Base-by-base conservation (phyloP, 2,797 vertebrate genomes). In the Onychomys arenicola region DNA sequence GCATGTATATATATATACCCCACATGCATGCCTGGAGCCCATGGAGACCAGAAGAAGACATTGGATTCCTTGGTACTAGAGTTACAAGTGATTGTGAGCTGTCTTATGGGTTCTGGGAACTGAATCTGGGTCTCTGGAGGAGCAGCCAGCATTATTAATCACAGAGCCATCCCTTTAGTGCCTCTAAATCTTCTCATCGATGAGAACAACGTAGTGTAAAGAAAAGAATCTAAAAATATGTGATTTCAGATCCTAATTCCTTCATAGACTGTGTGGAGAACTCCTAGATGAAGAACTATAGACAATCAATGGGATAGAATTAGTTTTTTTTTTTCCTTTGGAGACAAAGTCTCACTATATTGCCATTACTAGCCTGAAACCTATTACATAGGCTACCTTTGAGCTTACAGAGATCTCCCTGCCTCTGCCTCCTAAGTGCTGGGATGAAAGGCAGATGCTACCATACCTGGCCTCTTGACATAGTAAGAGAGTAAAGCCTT, bases 221-320 rank as follows among this genome's bases (percentile, higher is more conserved):
- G 49, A 92, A 96, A 75, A 86, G 61, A 88, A 75, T 40, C 59
- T 83, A 73, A 67, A 65, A 90, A 84, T 23, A 37, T 92, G n/a
- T 23, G 3, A 46, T 27, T 75, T 86, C 59, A 61, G 89, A 32
- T 93, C 19, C 0, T 67, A 78, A 1, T 76, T 89, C 78, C 83
- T 49, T 91, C n/a, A 65, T 40, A 82, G n/a, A 0, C 57, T 95
- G 0, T 13, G 0, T 91, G n/a, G n/a, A n/a, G 5, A 8, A 57
- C 23, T 81, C 2, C 6, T 25, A 57, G 52, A 57, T n/a, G 11
- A n/a, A n/a, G 78, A 57, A 6, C 34, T 57, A n/a, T 11, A 57
- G 21, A 23, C 5, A 57, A 43, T 27, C 73, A 25, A 6, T 81
- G 32, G 57, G 78, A 80, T 5, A 81, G 52, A 46, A 29, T 7